Conservation (phyloP, 2,113 vertebrate genomes). For the Anoplopoma fimbria region DNA sequence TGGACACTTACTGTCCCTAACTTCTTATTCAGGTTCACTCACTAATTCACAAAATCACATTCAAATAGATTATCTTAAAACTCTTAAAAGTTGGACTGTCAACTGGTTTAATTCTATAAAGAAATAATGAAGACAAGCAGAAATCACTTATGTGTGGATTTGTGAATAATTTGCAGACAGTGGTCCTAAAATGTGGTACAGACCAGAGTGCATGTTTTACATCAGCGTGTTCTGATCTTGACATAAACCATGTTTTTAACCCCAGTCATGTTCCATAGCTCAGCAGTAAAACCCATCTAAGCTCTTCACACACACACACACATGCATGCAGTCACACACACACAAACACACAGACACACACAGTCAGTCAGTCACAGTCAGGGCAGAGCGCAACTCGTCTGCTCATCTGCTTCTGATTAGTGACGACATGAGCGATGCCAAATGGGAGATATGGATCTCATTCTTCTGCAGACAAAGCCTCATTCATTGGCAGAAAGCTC, state of each 20-base stretch:
- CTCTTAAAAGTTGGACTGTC: background rate
- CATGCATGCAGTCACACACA: constrained; percentile 21
- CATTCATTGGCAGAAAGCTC: constrained; percentile 80
- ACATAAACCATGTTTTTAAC: constrained; percentile 61
- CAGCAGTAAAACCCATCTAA: constrained; percentile 47
- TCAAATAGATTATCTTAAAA: background rate
- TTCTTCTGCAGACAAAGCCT: constrained; percentile 82
- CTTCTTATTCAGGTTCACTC: background rate
- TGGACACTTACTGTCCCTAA: background rate
- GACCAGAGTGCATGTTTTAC: constrained; percentile 51
- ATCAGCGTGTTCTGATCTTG: constrained; percentile 52
- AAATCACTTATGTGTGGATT: background rate
- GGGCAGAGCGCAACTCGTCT: constrained; percentile 64
- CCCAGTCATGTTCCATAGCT: constrained; percentile 55
- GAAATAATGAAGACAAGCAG: constrained; percentile 4
- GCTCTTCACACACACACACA: constrained; percentile 25
- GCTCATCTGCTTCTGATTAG: constrained; percentile 84
- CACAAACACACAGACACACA: constrained; percentile 26
- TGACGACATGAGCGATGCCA: constrained; percentile 78
- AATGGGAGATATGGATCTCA: constrained; percentile 83
- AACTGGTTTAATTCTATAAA: background rate
- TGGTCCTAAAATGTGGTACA: constrained; percentile 24
- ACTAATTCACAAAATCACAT: background rate
- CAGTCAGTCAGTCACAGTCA: constrained; percentile 34
- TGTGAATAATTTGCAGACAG: constrained; percentile 24